Evolutionary conservation across 2,797 vertebrate genomes (phyloP), one percentile per base, ranked within the genome.

Genomic region (Echiichthys vipera): DNA sequence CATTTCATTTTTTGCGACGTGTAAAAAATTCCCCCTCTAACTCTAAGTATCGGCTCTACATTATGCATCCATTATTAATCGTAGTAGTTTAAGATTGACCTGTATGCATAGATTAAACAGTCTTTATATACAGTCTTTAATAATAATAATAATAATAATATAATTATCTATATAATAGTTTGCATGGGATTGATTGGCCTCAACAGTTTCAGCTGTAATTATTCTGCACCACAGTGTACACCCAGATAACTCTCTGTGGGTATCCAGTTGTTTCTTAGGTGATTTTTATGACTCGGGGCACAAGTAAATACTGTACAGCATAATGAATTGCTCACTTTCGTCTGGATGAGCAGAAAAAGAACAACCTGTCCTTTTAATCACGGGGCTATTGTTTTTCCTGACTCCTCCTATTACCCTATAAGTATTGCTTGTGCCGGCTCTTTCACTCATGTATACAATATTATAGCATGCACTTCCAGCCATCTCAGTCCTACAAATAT

Each of bases 401-500:
- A 77, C 79, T 83, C 81, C 83, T 88, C 78, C 74, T 77, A 78
- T 91, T 92, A 92, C 91, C 80, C 89, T 88, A 87, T 89, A 89
- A 92, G 90, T 88, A 92, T 91, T 77, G 87, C 88, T 89, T 82
- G 81, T 59, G 78, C 89, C 18, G 84, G 87, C 86, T 90, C 85
- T 88, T 86, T 84, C 83, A 65, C 76, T 91, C 85, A 88, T 94
- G 91, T 93, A 93, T 91, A 93, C 92, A 93, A 84, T 92, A 92
- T 92, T 88, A 91, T 89, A 92, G 89, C 84, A 90, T 86, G 86
- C 87, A 91, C 92, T 92, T 93, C 86, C 91, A 93, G 88, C 91
- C 93, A 91, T 93, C 88, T 90, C 88, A 90, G 86, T 93, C 89
- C 84, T 88, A 81, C 94, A 94, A 94, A 95, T 95, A 95, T 94